phyloP scores from a whole-genome alignment of 2,113 vertebrate genomes.

The Tachycineta bicolor region DNA sequence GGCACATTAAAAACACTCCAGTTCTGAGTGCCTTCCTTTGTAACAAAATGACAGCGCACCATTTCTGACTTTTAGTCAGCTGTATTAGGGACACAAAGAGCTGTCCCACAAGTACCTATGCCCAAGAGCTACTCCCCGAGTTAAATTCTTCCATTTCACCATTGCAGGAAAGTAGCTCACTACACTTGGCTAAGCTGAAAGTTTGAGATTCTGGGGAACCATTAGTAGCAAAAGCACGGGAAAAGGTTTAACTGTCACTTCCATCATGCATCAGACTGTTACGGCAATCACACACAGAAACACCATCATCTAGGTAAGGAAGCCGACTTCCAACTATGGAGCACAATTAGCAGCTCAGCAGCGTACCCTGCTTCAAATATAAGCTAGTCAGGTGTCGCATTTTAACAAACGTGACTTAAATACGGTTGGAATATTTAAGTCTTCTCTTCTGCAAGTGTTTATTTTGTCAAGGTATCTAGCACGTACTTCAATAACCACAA shows the following conservation, averaged over 20 bases:
- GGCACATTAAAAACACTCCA: neutral
- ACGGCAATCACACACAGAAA: neutral
- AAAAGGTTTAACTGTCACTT: constrained; percentile 18
- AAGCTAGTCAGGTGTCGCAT: neutral
- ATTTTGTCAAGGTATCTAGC: constrained; percentile 15
- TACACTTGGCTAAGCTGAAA: neutral
- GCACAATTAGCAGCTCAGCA: neutral
- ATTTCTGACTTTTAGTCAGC: neutral
- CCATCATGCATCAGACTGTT: constrained; percentile 14
- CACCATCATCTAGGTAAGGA: neutral
- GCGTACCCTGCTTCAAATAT: neutral
- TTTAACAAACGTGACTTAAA: constrained; percentile 37
- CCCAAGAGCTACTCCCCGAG: neutral
- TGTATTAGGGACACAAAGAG: constrained; percentile 8
- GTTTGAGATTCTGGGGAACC: neutral
- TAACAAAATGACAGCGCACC: neutral
- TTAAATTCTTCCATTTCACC: constrained; percentile 1
- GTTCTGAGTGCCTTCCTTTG: neutral
- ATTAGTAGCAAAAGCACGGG: constrained; percentile 28
- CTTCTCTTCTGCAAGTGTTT: constrained; percentile 43
- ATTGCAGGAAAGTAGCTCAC: neutral
- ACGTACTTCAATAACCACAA: neutral
- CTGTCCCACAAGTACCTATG: constrained; percentile 20
- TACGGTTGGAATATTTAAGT: constrained; percentile 34
- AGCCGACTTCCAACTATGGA: neutral